Base-by-base conservation (phyloP, 2,113 vertebrate genomes). In the Planiliza haematocheilus region DNA sequence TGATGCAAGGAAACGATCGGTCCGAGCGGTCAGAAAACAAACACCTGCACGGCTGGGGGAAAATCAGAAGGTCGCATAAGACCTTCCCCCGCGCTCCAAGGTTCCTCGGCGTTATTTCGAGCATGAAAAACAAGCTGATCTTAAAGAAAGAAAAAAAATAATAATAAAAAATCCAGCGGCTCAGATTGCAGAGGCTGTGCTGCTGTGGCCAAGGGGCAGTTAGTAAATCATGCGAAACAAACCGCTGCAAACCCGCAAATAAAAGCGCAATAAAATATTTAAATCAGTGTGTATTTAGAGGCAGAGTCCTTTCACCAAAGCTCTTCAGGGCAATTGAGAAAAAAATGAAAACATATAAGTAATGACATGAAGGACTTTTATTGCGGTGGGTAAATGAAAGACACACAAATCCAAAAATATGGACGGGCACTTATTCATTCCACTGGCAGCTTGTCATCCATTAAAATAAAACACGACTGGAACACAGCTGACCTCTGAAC, bases 141-240 rank as follows among this genome's bases (percentile, higher is more conserved):
- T 82, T 64, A 51, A 46, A 74, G 60, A 50, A 43, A 53, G n/a
- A 83, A 60, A 84, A n/a, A n/a, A n/a, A n/a, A n/a, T n/a, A n/a
- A 30, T 30, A 30, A 30, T 30, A 2, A 30, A 30, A 30, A 30
- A 30, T 30, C 24, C n/a, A n/a, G n/a, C n/a, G n/a, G n/a, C 72
- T 85, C 53, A 79, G 59, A 88, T 88, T 61, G 74, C 56, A 46
- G 49, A 14, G 78, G 62, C 74, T 36, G 43, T 41, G 64, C 52
- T 41, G 64, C 52, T 46, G 64, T 41, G 87, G 64, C 74, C 75
- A 41, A 10, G 16, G 77, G 84, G 78, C 77, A 72, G 50, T 38
- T 48, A 72, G 63, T 73, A 81, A 91, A 83, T 91, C 85, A 82
- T 84, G 55, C 52, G 63, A 73, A 87, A 85, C 77, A 84, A 91